Evolutionary conservation across 2,888 invertebrate species (phyloP), one percentile per base, ranked within the genome.

Genomic region (Myathropa florea): DNA sequence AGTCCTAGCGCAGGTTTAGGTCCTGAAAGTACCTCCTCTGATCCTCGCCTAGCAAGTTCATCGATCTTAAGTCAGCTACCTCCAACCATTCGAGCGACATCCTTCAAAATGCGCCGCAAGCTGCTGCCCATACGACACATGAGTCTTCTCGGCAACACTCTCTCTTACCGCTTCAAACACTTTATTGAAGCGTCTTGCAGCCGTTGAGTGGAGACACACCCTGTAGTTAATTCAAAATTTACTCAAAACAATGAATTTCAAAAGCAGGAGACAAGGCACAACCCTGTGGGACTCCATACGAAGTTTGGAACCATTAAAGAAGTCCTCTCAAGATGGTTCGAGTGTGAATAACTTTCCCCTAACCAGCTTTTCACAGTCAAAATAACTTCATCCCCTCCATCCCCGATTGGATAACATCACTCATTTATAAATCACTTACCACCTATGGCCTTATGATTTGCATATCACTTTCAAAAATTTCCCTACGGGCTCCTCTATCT

Each of bases 391-490:
- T 57, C 67, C 55, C 57, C 10, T 23, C 57, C 57, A 57, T 57
- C 57, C 23, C 55, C 33, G 9, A 21, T 23, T n/a, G 26, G 53
- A 21, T 53, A 10, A 18, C 57, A 71, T 57, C 64, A 64, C 57
- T 78, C 78, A 78, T 78, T 64, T 78, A 78, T 71, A 71, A 78
- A 71, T 78, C 70, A 78, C 28, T 71, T 84, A 70, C 30, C 75
- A 60, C 75, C 36, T 64, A 23, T 60, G 68, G 46, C 63, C 68
- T n/a, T 12, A 72, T 33, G 64, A 81, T 79, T 75, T 82, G 71
- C 76, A 82, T 82, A 82, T 76, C 82, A 82, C 76, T 82, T 71
- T 71, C 60, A 53, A 39, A 55, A 64, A 77, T 82, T 82, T 77
- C 76, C 82, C 76, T 61, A 53, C 46, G 76, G 82, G 39, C 21